These are phyloP conservation scores for Odontomyia ornata DNA, from an alignment of 2,888 invertebrate species.

Conservation along the genomic window DNA sequence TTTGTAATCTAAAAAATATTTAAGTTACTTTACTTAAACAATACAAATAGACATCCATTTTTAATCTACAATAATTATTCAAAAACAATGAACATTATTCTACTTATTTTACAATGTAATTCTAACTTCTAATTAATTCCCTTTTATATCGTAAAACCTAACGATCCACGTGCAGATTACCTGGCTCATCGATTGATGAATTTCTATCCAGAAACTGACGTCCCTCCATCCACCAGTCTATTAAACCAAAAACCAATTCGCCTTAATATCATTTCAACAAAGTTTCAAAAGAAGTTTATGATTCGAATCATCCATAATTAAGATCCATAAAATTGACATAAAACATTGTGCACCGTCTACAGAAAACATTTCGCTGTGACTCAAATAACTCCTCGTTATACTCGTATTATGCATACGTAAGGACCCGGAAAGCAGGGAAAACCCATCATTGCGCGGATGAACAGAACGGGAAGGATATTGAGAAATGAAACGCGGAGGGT, in stretches of 20 bases:
- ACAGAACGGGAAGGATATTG: neutral
- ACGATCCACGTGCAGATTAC: too few relatives aligned
- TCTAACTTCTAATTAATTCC: too few relatives aligned
- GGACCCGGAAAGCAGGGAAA: neutral
- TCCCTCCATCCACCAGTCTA: neutral
- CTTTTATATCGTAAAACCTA: too few relatives aligned
- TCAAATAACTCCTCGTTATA: neutral
- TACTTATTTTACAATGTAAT: too few relatives aligned
- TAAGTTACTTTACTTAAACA: too few relatives aligned
- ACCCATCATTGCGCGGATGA: neutral
- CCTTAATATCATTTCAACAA: constrained; percentile 33
- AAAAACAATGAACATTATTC: too few relatives aligned
- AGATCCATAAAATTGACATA: constrained; percentile 42
- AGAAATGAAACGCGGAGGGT: neutral
- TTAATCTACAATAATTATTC: too few relatives aligned
- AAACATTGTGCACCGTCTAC: constrained; percentile 36
- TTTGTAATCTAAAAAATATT: too few relatives aligned
- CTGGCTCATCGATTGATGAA: neutral
- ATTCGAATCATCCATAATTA: constrained; percentile 45
- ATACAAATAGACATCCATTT: too few relatives aligned
- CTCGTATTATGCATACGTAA: constrained; percentile 32
- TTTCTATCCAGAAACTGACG: neutral
- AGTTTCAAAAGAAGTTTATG: constrained; percentile 42
- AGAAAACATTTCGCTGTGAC: constrained; percentile 13
- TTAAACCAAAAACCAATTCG: constrained; percentile 21